Evolutionary conservation across 2,797 vertebrate genomes (phyloP).

Genomic region (Pelobates cultripes): DNA sequence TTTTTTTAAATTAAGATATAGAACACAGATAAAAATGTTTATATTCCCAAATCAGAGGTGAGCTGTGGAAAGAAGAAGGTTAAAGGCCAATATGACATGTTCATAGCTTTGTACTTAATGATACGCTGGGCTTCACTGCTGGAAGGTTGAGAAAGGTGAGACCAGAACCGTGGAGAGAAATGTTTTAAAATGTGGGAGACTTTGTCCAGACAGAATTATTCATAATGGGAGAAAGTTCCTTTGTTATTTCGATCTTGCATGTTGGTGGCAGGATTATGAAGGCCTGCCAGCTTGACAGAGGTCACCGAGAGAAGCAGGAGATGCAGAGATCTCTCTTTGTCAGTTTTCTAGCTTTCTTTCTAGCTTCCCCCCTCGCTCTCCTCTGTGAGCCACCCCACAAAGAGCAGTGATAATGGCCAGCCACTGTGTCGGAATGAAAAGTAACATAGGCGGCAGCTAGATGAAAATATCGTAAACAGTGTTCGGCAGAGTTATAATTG

Average conservation of each 20-base stretch:
- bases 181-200: slow-evolving; percentile 53
- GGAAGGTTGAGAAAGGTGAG: slow-evolving; percentile 51
- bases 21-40: background rate
- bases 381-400: slow-evolving; percentile 48
- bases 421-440: slow-evolving; percentile 47
- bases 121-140: slow-evolving; percentile 47
- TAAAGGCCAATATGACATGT: slow-evolving; percentile 43
- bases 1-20: slow-evolving; percentile 12
- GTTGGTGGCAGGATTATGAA: slow-evolving; percentile 50
- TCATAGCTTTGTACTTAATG: slow-evolving; percentile 53
- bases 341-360: slow-evolving; percentile 17
- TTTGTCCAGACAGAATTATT: slow-evolving; percentile 57
- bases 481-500: slow-evolving; percentile 49
- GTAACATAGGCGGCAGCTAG: slow-evolving; percentile 40
- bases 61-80: slow-evolving; percentile 21
- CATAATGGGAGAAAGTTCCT: slow-evolving; percentile 51
- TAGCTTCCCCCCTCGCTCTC: slow-evolving; percentile 4
- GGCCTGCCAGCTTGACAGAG: slow-evolving; percentile 49
- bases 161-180: slow-evolving; percentile 48
- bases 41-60: slow-evolving; percentile 32
- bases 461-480: slow-evolving; percentile 47
- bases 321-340: slow-evolving; percentile 39
- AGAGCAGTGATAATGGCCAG: slow-evolving; percentile 49
- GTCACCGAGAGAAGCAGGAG: slow-evolving; percentile 46
- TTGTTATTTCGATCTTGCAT: slow-evolving; percentile 54